Conservation (phyloP, 2,113 vertebrate species). For the Caranx ignobilis region DNA sequence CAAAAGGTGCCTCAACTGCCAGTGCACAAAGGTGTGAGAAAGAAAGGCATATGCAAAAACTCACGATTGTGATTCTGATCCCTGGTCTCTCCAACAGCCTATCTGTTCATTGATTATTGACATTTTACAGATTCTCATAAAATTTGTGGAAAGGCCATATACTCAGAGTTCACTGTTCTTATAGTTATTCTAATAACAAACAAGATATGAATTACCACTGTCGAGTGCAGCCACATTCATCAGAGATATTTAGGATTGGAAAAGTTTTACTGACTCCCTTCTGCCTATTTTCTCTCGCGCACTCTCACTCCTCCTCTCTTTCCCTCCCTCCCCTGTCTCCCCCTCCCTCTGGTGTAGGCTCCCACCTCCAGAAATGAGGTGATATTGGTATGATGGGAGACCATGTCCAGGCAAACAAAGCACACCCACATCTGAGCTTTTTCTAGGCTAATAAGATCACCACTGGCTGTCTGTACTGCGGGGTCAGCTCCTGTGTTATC, state of each 20-base stretch:
- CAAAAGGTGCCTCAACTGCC: constrained; percentile 44
- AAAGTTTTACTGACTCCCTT: constrained; percentile 18
- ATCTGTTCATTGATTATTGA: constrained; percentile 51
- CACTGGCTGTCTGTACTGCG: constrained; percentile 55
- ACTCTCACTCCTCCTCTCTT: not conserved
- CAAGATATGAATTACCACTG: not conserved
- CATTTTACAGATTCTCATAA: constrained; percentile 22
- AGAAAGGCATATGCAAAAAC: constrained; percentile 18
- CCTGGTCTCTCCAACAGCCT: constrained; percentile 30
- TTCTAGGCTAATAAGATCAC: constrained; percentile 81
- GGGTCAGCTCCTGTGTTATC: constrained; percentile 67
- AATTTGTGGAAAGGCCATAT: constrained; percentile 28
- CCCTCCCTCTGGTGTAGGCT: constrained; percentile 41
- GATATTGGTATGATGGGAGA: constrained; percentile 77
- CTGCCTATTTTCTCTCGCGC: constrained; percentile 14
- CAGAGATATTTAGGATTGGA: not conserved
- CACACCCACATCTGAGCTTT: constrained; percentile 80
- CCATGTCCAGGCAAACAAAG: constrained; percentile 76
- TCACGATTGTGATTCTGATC: not conserved
- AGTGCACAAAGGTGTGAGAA: constrained; percentile 49
- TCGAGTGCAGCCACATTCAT: constrained; percentile 3
- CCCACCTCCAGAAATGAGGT: constrained; percentile 71
- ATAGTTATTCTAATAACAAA: constrained; percentile 26
- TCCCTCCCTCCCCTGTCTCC: not conserved
- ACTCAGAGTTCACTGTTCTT: not conserved